phyloP scores from a whole-genome alignment of 2,888 invertebrate species.

The Rutpela maculata region DNA sequence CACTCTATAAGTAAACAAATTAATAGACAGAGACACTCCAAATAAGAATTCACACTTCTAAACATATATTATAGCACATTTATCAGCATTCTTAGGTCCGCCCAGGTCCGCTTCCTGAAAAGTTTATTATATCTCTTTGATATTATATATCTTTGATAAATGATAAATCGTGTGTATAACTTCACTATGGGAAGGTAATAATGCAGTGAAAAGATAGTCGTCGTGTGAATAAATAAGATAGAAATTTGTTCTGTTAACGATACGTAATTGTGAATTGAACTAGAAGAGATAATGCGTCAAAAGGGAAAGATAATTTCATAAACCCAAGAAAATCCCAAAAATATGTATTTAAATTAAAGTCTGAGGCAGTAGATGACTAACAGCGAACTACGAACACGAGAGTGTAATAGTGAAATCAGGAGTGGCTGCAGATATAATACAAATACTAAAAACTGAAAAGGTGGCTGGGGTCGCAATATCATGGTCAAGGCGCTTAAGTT shows the following conservation, averaged over 20 bases:
- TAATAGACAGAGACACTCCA: background rate
- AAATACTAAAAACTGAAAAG: too few species aligned
- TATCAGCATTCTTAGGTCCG: slow-evolving; percentile 6
- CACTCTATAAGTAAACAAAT: background rate
- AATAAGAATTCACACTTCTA: background rate
- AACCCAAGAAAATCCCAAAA: background rate
- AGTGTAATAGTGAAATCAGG: too few species aligned
- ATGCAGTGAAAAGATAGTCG: slow-evolving; percentile 17
- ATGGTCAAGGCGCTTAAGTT: too few species aligned
- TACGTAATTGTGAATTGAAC: slow-evolving; percentile 19
- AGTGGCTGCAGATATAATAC: too few species aligned
- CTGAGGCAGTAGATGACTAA: too few species aligned
- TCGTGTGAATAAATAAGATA: slow-evolving; percentile 9
- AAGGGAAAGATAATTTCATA: background rate
- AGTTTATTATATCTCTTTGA: slow-evolving; percentile 15
- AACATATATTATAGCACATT: background rate
- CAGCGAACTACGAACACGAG: too few species aligned
- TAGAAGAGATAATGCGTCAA: slow-evolving; percentile 1
- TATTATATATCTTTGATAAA: slow-evolving; percentile 13
- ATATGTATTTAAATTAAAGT: too few species aligned
- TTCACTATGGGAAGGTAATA: slow-evolving; percentile 12
- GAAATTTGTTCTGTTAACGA: slow-evolving; percentile 10
- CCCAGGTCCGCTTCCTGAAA: background rate
- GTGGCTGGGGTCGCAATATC: too few species aligned
- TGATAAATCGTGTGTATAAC: slow-evolving; percentile 13